A percentile compares a stretch with the other conserved stretches of the same genome.
Evolutionary conservation across 2,113 vertebrate genomes (phyloP).

Genomic region (Patagioenas fasciata): DNA sequence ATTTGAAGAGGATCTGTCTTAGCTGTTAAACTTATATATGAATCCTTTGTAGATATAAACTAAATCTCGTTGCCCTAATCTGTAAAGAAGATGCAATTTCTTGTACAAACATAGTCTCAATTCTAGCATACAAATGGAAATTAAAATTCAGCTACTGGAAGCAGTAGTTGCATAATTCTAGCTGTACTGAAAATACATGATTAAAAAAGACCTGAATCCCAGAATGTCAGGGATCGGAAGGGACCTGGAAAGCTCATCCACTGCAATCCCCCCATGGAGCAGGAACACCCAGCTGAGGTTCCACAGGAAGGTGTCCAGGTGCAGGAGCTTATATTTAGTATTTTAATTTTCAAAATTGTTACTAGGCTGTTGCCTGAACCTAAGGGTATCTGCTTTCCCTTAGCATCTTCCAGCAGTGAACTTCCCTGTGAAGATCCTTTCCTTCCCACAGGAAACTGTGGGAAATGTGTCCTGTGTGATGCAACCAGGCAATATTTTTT

Average conservation of each 20-base stretch:
- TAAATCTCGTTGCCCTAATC: not conserved
- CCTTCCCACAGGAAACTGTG: not conserved
- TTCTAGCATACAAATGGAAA: not conserved
- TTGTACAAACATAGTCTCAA: not conserved
- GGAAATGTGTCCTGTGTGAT: not conserved
- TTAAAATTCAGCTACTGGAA: not conserved
- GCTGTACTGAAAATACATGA: not conserved
- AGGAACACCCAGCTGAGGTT: too few species aligned
- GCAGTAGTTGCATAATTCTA: not conserved
- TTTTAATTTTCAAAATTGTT: not conserved
- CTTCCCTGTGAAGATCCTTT: not conserved
- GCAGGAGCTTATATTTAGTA: not conserved
- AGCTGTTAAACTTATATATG: not conserved
- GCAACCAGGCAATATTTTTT: not conserved
- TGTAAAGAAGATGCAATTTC: not conserved
- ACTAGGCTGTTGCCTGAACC: not conserved
- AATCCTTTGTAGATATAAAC: not conserved
- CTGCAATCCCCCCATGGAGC: too few species aligned
- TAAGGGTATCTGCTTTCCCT: not conserved
- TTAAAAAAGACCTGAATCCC: not conserved
- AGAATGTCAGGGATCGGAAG: too few species aligned
- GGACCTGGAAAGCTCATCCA: too few species aligned
- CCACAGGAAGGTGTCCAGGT: too few species aligned
- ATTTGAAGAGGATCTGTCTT: not conserved
- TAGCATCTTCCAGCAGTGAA: not conserved